Evolutionary conservation across 2,113 vertebrate species (phyloP).

Genomic region (Ciconia stormi): DNA sequence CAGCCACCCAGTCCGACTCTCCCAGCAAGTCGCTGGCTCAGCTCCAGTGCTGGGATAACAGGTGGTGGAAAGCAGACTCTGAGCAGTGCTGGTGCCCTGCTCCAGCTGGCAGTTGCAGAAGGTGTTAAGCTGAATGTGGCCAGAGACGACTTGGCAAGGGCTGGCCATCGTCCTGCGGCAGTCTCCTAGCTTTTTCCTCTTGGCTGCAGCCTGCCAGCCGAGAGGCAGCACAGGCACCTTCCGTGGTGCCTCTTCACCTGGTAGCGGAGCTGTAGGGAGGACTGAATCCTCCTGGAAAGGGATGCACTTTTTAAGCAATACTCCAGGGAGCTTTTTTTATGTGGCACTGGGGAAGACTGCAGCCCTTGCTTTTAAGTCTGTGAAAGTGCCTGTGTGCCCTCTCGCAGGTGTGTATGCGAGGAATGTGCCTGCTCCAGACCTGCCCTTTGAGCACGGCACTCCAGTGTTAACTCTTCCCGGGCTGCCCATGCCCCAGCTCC

Average conservation of each 20-base stretch:
- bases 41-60: neutral
- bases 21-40: neutral
- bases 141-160: neutral
- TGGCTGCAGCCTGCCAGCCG: neutral
- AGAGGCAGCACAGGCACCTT: fast-evolving
- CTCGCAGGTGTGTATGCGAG: slow-evolving; percentile 19
- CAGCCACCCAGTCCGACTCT: fast-evolving
- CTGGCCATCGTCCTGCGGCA: neutral
- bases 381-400: neutral
- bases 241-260: fast-evolving
- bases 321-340: neutral
- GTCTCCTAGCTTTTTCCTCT: neutral
- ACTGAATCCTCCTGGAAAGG: neutral
- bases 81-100: neutral
- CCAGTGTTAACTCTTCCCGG: neutral
- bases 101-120: neutral
- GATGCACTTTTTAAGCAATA: neutral
- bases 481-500: neutral
- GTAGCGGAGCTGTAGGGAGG: neutral
- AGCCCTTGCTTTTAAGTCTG: neutral
- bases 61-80: neutral
- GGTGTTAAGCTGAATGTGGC: neutral
- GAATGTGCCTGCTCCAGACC: slow-evolving; percentile 19
- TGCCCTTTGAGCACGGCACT: neutral
- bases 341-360: neutral